Evolutionary conservation across 2,113 vertebrate genomes (phyloP), one percentile per base, ranked within the genome.

Genomic region (Damaliscus lunatus): DNA sequence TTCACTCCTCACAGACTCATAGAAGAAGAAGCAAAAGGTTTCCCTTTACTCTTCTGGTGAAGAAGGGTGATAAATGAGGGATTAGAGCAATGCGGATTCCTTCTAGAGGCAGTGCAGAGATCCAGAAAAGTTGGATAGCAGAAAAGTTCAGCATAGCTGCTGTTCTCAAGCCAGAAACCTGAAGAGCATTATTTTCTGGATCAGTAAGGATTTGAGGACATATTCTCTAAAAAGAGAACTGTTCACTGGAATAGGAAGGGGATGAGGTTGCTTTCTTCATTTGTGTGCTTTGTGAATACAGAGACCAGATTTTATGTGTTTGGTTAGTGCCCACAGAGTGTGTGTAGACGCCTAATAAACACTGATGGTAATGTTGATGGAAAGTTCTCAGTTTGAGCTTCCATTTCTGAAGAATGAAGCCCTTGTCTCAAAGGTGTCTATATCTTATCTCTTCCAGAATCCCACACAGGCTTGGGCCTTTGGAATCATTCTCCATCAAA

Each of bases 41-140:
- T 78, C 84, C 77, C 77, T 95, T 81, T 31, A 29, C 74, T 93
- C 59, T 77, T 93, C 57, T 43, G 52, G 83, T 17, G 27, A 88
- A 97, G 92, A 94, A 52, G 33, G 60, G 71, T 91, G 90, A 98
- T 88, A 93, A 93, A 94, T 60, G 83, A 93, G 46, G 84, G 80
- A 77, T 88, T 90, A 25, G 52, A 88, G 31, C 60, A 64, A 21
- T 59, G 93, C 31, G 31, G n/a, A 82, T 52, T 84, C 95, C 46
- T 94, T 93, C 60, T 93, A 50, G 78, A 90, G 53, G 64, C 50
- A 43, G 77, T 36, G 31, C 80, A 14, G 82, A 40, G 36, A n/a
- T 17, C 23, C 25, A 31, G 71, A 50, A 50, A 50, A 50, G 48
- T 17, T 19, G 53, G 43, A 21, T 60, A 59, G 81, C 94, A 59